These are phyloP conservation scores for Barypeithes pellucidus DNA, from an alignment of 2,888 invertebrate species.

Conservation along the genomic window DNA sequence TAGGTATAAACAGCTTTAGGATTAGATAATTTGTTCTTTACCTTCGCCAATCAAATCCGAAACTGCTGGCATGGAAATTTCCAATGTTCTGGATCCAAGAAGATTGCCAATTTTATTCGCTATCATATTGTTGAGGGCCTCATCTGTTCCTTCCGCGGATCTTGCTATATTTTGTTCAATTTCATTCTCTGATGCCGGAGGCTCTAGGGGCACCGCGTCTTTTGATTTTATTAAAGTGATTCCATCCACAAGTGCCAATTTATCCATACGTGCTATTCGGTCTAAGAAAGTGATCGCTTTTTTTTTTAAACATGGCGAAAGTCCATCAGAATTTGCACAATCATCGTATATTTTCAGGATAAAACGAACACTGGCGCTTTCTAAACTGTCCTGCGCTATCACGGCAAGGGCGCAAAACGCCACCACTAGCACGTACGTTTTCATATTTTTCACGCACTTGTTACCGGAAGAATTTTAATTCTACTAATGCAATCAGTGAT, in stretches of 20 bases:
- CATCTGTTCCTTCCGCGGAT: constrained; percentile 78
- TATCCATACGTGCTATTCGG: constrained; percentile 81
- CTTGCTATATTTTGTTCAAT: constrained; percentile 81
- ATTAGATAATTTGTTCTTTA: constrained; percentile 65
- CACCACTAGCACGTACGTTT: constrained; percentile 66
- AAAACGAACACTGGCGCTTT: constrained; percentile 77
- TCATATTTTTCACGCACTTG: constrained; percentile 56
- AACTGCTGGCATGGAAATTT: constrained; percentile 84
- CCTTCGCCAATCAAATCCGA: constrained; percentile 85
- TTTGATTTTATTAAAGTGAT: constrained; percentile 77
- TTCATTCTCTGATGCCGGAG: constrained; percentile 77
- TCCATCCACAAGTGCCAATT: constrained; percentile 77
- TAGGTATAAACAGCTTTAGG: too few species aligned
- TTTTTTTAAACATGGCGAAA: constrained; percentile 85
- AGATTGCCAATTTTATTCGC: constrained; percentile 82
- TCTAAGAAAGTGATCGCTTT: constrained; percentile 87
- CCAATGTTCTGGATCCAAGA: constrained; percentile 83
- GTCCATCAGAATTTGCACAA: constrained; percentile 80
- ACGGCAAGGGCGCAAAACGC: constrained; percentile 64
- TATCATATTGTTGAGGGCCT: constrained; percentile 79
- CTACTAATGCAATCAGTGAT: constrained; percentile 66
- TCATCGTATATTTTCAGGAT: constrained; percentile 84
- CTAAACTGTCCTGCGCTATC: constrained; percentile 61
- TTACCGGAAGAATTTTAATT: constrained; percentile 61
- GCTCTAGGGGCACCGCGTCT: constrained; percentile 72